Base-by-base conservation (phyloP, 1,140 invertebrate genomes). In the Drosophila insularis region DNA sequence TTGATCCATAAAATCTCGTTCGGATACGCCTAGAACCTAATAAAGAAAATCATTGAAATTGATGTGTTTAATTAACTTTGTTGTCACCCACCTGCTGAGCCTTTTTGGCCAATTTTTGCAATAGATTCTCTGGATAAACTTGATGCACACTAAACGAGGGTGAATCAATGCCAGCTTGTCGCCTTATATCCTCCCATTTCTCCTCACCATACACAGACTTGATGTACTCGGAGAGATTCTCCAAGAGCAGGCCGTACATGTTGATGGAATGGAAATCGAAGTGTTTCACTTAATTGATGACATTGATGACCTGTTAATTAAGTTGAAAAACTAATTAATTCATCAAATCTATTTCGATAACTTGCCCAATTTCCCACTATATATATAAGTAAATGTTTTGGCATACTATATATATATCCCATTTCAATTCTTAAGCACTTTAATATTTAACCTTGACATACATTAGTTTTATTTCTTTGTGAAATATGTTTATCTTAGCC, bases 181-280 rank as follows among this genome's bases (percentile, higher is more conserved):
- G 92, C 68, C 97, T 92, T 37, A 97, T 97, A 92, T 96, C 95
- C 85, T 96, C 96, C 98, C 98, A 99, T 89, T 95, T 94, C 35
- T 98, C 97, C 89, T 98, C 97, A 0, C 98, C 98, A 92, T 98
- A 99, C 2, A 95, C 95, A 76, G 95, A 94, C 63, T 96, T 95
- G 72, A 99, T 96, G 92, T 96, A 98, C 90, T 98, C 97, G 68
- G 96, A 95, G 92, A 99, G 94, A 85, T 98, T 98, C 92, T 99
- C 97, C 74, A 99, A 92, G 32, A 99, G 94, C 78, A 99, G 93
- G 23, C 98, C 98, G 93, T 99, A 99, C 98, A 99, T 99, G 50
- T 89, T 95, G 64, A 2, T 63, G 53, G 37, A 8, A 59, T 32
- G 59, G 40, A 23, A 46, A 31, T 58, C 35, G 39, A 46, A 43